Conservation (phyloP, 2,888 invertebrate species). For the Ectemnius continuus region DNA sequence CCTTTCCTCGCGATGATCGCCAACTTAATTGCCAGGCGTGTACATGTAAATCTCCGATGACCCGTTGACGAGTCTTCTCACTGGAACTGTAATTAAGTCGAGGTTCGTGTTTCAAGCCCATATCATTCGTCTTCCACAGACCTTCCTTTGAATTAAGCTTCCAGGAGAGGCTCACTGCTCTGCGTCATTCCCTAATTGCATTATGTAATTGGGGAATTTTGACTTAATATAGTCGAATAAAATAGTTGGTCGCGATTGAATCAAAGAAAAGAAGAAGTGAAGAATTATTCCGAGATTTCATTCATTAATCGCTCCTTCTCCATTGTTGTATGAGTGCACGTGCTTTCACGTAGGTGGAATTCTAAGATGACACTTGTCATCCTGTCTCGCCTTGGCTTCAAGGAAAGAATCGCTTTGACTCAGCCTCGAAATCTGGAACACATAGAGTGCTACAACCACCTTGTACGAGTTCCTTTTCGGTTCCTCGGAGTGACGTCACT, state of each 20-base stretch:
- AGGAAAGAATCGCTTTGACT: conserved; percentile 36
- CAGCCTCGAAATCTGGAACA: conserved; percentile 39
- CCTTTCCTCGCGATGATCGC: background rate
- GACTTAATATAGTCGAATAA: too few relatives aligned
- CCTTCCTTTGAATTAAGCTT: too few relatives aligned
- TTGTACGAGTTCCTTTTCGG: background rate
- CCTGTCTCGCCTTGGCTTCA: conserved; percentile 39
- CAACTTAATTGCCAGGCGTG: conserved; percentile 19
- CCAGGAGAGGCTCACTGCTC: too few relatives aligned
- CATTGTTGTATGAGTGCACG: conserved; percentile 8
- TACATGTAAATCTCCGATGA: background rate
- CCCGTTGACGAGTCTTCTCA: conserved; percentile 3
- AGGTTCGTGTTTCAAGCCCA: too few relatives aligned
- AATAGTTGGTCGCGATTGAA: too few relatives aligned
- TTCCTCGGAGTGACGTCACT: background rate
- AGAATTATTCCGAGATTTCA: background rate
- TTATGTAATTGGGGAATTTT: too few relatives aligned
- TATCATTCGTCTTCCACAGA: too few relatives aligned
- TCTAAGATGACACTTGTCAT: conserved; percentile 20
- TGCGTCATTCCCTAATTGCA: too few relatives aligned
- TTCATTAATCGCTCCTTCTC: background rate
- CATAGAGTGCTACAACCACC: background rate
- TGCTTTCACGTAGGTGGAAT: conserved; percentile 47
- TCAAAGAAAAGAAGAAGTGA: background rate
- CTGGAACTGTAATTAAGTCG: background rate